A percentile compares a stretch with the other conserved stretches of the same genome.
Conservation (phyloP, 2,888 invertebrate species). For the Agrenia bidenticulata region DNA sequence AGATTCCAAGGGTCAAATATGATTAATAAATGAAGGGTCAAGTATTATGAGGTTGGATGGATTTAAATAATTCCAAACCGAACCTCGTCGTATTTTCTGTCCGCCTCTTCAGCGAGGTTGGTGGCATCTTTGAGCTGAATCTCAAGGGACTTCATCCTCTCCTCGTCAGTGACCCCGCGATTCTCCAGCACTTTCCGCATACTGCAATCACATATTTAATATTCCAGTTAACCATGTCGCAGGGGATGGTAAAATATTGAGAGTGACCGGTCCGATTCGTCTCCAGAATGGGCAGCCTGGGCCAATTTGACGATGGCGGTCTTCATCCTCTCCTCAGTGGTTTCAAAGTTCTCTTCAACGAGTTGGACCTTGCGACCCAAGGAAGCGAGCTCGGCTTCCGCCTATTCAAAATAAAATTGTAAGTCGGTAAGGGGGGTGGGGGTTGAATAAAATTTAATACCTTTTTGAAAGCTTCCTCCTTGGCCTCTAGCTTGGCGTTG, state of each 20-base stretch:
- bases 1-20: not conserved
- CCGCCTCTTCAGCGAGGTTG: conserved; percentile 64
- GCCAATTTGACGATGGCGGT: conserved; percentile 62
- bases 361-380: conserved; percentile 63
- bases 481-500: conserved; percentile 90
- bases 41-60: too few species aligned
- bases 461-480: conserved; percentile 74
- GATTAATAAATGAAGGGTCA: not conserved
- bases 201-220: conserved; percentile 56
- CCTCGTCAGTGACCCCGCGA: conserved; percentile 65
- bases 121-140: conserved; percentile 64
- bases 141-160: conserved; percentile 62
- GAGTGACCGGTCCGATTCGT: conserved; percentile 64
- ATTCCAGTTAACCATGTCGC: too few species aligned
- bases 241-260: too few species aligned
- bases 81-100: conserved; percentile 63
- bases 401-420: conserved; percentile 57
- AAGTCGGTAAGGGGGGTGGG: too few species aligned
- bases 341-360: conserved; percentile 64
- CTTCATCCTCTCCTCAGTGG: conserved; percentile 62
- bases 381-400: conserved; percentile 63
- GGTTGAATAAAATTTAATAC: not conserved
- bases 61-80: not conserved
- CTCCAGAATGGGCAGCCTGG: conserved; percentile 64
- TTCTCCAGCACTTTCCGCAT: conserved; percentile 69